Conservation (phyloP, 2,797 vertebrate species). For the Lemur catta region DNA sequence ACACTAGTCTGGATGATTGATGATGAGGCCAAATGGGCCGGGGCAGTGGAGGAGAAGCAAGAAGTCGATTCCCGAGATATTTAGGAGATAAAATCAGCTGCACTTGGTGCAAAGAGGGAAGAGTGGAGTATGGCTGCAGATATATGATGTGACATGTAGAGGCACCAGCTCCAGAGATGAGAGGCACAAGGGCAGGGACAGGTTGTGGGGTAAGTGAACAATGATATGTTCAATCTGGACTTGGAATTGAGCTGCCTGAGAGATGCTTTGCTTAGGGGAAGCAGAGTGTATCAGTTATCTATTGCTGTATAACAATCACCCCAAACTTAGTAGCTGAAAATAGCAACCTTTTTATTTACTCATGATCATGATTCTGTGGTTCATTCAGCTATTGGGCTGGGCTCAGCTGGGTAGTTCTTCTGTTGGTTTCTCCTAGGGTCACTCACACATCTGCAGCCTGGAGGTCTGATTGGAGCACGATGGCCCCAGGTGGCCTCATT, state of each 20-base stretch:
- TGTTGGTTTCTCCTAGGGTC: neutral
- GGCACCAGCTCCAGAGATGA: neutral
- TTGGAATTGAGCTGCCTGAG: neutral
- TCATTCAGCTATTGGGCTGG: neutral
- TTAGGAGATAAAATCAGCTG: neutral
- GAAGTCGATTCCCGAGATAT: neutral
- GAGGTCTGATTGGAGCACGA: neutral
- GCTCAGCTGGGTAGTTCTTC: neutral
- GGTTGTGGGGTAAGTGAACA: neutral
- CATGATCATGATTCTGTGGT: neutral
- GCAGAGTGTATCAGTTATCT: neutral
- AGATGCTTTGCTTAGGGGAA: neutral
- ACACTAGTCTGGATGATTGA: neutral
- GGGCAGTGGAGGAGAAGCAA: neutral
- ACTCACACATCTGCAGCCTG: neutral
- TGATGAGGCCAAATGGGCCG: neutral
- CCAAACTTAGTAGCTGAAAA: constrained; percentile 7
- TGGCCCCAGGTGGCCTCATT: neutral
- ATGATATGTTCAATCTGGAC: neutral
- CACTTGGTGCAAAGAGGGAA: neutral
- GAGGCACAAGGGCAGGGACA: neutral
- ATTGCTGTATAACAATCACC: neutral
- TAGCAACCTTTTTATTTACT: neutral
- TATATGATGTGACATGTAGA: neutral
- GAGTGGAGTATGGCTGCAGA: neutral